phyloP scores from a whole-genome alignment of 2,888 invertebrate species.

The Eugnorisma glareosa region DNA sequence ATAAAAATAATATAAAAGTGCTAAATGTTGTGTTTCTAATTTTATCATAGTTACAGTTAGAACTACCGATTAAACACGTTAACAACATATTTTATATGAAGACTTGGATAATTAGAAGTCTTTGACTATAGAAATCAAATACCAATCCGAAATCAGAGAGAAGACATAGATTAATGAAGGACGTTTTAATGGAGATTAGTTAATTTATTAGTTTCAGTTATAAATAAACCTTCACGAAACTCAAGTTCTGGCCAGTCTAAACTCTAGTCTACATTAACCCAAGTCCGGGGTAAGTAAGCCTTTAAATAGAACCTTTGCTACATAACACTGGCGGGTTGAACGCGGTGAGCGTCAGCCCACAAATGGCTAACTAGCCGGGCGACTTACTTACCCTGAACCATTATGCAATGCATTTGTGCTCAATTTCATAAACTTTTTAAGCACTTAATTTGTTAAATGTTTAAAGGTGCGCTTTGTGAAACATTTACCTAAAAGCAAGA shows the following conservation, averaged over 20 bases:
- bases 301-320: constrained; percentile 65
- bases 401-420: constrained; percentile 59
- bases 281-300: constrained; percentile 34
- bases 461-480: constrained; percentile 23
- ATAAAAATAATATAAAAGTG: background rate
- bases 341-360: constrained; percentile 67
- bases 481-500: constrained; percentile 22
- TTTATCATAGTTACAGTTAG: background rate
- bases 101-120: background rate
- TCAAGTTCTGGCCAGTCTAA: background rate
- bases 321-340: constrained; percentile 69
- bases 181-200: background rate
- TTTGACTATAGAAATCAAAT: background rate
- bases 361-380: constrained; percentile 71
- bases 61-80: background rate
- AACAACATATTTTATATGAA: background rate
- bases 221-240: constrained; percentile 12
- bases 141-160: background rate
- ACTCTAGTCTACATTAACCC: constrained; percentile 18
- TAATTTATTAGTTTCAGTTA: constrained; percentile 4
- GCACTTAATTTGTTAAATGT: constrained; percentile 38
- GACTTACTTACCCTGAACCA: constrained; percentile 42
- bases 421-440: constrained; percentile 46
- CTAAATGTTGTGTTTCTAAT: background rate
- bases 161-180: background rate